These are phyloP conservation scores for Vimba vimba DNA, from an alignment of 2,113 vertebrate species.

Conservation along the genomic window DNA sequence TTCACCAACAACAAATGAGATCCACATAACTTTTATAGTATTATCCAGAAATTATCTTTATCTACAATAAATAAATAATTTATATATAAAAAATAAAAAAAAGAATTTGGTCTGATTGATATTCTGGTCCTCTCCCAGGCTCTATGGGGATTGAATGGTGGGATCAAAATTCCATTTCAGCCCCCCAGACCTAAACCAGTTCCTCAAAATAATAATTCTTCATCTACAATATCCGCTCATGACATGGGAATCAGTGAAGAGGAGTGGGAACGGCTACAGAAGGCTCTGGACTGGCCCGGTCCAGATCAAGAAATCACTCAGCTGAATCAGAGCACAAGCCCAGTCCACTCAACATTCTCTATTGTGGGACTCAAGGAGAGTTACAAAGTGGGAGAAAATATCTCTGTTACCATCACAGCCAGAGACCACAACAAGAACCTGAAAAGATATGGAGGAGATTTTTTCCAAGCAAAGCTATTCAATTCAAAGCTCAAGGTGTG, in stretches of 20 bases:
- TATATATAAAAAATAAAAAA: background rate
- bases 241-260: constrained; percentile 8
- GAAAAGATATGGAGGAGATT: constrained; percentile 16
- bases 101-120: background rate
- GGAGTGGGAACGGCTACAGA: background rate
- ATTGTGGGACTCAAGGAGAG: background rate
- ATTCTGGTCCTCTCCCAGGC: background rate
- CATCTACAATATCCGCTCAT: background rate
- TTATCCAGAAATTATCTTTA: no score
- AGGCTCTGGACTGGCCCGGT: background rate
- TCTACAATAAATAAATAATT: background rate
- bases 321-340: no score
- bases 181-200: background rate
- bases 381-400: constrained; percentile 5
- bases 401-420: background rate
- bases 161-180: no score
- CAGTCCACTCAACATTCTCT: no score
- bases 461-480: background rate
- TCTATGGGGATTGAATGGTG: background rate
- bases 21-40: no score
- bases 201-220: background rate
- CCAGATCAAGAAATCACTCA: constrained; percentile 8
- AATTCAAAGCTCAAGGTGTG: background rate
- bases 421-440: background rate
- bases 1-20: no score